phyloP scores from a whole-genome alignment of 2,797 vertebrate genomes.

The Sorex maritimensis region DNA sequence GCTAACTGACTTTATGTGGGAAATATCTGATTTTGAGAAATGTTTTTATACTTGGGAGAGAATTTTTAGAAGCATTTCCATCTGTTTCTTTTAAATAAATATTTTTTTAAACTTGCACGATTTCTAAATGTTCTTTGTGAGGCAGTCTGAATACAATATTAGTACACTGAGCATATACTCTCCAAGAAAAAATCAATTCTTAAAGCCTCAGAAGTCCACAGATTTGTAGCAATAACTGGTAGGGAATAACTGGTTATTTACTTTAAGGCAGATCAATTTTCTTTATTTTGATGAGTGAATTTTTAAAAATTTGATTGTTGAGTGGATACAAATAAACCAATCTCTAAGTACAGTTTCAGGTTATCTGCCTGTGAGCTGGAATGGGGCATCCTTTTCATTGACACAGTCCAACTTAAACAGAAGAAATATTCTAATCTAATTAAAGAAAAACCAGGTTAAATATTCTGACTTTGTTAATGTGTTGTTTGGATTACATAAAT shows the following conservation, averaged over 20 bases:
- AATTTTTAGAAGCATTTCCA: constrained; percentile 91
- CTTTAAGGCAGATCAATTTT: neutral
- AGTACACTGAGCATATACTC: accelerated
- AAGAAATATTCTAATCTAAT: constrained; percentile 6
- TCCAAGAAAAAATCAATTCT: constrained; percentile 1
- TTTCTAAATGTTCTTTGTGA: constrained; percentile 47
- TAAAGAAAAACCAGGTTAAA: constrained; percentile 31
- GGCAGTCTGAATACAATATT: neutral
- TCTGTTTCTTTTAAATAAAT: constrained; percentile 89
- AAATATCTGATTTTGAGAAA: constrained; percentile 86
- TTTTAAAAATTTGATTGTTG: neutral
- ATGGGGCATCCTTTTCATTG: neutral
- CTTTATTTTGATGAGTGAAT: neutral
- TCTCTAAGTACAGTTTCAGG: accelerated
- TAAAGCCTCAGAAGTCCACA: neutral
- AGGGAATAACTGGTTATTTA: neutral
- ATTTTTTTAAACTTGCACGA: constrained; percentile 69
- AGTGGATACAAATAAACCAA: neutral
- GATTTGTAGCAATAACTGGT: neutral
- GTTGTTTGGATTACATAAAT: neutral
- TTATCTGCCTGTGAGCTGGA: constrained; percentile 13
- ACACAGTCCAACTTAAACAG: neutral
- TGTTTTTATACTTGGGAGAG: constrained; percentile 85
- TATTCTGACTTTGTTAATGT: neutral
- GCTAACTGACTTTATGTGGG: constrained; percentile 76